Evolutionary conservation across 2,113 vertebrate genomes (phyloP).

Genomic region (Origma solitaria): DNA sequence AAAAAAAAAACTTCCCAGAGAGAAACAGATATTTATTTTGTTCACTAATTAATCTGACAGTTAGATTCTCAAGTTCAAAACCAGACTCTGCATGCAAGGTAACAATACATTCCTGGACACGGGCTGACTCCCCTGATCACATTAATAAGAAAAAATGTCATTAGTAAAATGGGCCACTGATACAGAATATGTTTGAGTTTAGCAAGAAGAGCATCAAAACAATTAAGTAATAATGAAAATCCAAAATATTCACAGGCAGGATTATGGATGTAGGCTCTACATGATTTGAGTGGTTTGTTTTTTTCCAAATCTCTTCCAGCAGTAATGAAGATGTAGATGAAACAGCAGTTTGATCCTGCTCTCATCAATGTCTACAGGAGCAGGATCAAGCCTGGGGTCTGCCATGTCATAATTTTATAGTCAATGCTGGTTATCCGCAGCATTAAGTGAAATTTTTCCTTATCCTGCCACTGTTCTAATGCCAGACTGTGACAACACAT

Average conservation of each 20-base stretch:
- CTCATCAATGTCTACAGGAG: background rate
- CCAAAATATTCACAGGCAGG: background rate
- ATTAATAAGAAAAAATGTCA: background rate
- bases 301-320: background rate
- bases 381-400: background rate
- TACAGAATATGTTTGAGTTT: background rate
- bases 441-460: background rate
- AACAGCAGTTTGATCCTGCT: background rate
- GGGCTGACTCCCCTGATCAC: background rate
- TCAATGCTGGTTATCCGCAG: background rate
- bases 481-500: background rate
- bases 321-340: background rate
- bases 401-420: background rate
- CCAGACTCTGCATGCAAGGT: background rate
- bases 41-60: background rate
- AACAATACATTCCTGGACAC: background rate
- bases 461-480: background rate
- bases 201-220: background rate
- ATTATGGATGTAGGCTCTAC: background rate
- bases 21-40: background rate
- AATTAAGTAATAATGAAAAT: background rate
- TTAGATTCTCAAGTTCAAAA: background rate
- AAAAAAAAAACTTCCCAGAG: background rate
- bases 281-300: background rate
- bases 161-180: background rate